Base-by-base conservation (phyloP, 1,140 invertebrate genomes). In the Choristoneura fumiferana region DNA sequence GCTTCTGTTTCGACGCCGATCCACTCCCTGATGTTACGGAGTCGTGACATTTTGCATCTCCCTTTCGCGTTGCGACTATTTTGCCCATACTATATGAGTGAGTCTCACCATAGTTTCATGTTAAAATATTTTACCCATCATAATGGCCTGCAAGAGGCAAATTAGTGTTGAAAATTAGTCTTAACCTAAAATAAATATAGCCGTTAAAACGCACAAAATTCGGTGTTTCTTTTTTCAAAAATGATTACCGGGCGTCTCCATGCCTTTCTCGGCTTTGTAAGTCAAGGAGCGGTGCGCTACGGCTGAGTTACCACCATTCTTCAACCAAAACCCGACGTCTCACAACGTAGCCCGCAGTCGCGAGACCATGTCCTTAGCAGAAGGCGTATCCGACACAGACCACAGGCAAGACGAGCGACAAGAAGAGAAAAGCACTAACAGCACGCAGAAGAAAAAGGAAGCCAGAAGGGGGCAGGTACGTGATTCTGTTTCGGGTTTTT, bases 311-410 rank as follows among this genome's bases (percentile, higher is more conserved):
- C 35, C 64, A 58, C 53, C 72, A 75, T 58, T 75, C 54, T 38
- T 17, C 33, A 55, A 77, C 66, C 71, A 84, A 86, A 82, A 84
- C 57, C 71, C 53, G 60, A 18, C 40, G 60, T 56, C 22, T 12
- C 45, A 62, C 65, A 62, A 40, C 43, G 72, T 54, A 34, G 34
- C 58, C 54, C 39, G 45, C 81, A 86, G 71, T 82, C 73, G 66
- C 71, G 69, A 78, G 60, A 84, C 58, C 76, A 84, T 87, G 84
- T 87, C 84, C 77, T 78, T 87, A 76, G 84, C 75, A 10, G 84
- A 86, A 78, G 84, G 78, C 37, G 71, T 74, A 8, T 87, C 84
- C 13, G 84, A 87, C 67, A 80, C 72, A 38, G 84, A 87, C 71
- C 80, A 80, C 45, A 72, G 71, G 29, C 64, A 49, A n/a, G 69